Base-by-base conservation (phyloP, 2,113 vertebrate genomes). In the Oreochromis aureus region DNA sequence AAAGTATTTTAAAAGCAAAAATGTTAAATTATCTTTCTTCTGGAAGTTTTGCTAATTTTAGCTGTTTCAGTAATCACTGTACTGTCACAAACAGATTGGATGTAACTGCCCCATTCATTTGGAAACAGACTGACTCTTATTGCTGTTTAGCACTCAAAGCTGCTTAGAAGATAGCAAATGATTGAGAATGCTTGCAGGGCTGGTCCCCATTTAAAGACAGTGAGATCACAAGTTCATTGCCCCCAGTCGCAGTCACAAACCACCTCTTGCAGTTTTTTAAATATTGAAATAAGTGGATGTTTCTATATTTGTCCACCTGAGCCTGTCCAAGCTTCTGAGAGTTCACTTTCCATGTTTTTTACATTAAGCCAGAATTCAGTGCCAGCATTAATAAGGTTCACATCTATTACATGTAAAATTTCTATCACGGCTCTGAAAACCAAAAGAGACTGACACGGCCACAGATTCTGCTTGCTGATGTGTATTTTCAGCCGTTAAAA, bases 341-440 rank as follows among this genome's bases (percentile, higher is more conserved):
- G 11, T 84, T 51, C 10, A 19, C 56, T 58, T 27, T 53, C 78
- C 48, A 76, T 18, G 4, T 89, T 89, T 83, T 46, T 84, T 78
- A 91, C 56, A 71, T 87, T 78, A 54, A 85, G 32, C 39, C 55
- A 24, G 44, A 12, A 56, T 63, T 63, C 54, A 53, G 22, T 86
- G 89, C 86, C 84, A 78, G 55, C 55, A 86, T 61, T 81, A 80
- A 24, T 91, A 81, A 86, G 66, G 27, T 83, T 89, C 73, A 56
- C 46, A 55, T 89, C 61, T 79, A 89, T 63, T 90, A 89, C 55
- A 54, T 79, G 78, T 87, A 89, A 91, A 59, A 83, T 85, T 87
- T 63, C 63, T 63, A 32, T 89, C 87, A 90, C 41, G 39, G n/a
- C 44, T 73, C 48, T 61, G 44, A 88, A 90, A 89, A 78, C 46